phyloP scores from a whole-genome alignment of 37 sponge, comb jelly and placozoan species.

The Haliclona indistincta region DNA sequence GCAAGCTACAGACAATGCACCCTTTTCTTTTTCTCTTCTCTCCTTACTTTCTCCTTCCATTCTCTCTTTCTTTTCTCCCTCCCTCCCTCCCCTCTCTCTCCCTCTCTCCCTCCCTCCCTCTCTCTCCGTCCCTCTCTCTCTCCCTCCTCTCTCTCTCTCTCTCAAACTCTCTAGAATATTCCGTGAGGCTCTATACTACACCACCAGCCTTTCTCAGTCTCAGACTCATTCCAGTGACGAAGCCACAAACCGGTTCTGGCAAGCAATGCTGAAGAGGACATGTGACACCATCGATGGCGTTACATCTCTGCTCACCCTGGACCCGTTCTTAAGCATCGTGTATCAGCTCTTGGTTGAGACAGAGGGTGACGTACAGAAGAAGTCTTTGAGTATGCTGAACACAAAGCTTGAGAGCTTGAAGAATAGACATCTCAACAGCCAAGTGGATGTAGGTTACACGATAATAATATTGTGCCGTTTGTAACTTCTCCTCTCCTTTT shows the following conservation, averaged over 20 bases:
- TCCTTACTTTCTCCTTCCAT: neutral
- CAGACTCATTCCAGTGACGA: neutral
- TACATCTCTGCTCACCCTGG: slow-evolving; percentile 28
- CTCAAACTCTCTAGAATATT: slow-evolving; percentile 1
- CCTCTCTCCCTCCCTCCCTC: too few species aligned
- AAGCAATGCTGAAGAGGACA: slow-evolving; percentile 19
- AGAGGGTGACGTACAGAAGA: slow-evolving; percentile 21
- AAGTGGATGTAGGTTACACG: neutral
- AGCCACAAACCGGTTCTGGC: neutral
- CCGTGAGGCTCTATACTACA: slow-evolving; percentile 7
- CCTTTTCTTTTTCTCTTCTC: too few species aligned
- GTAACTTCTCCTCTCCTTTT: neutral
- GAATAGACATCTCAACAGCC: neutral
- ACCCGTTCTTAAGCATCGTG: slow-evolving; percentile 44
- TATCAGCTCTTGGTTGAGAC: slow-evolving; percentile 23
- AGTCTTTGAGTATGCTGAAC: slow-evolving; percentile 38
- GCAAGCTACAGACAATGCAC: too few species aligned
- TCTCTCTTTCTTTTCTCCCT: neutral
- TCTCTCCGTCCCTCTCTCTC: neutral
- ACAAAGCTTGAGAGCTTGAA: slow-evolving; percentile 20
- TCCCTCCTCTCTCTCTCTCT: neutral
- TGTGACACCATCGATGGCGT: slow-evolving; percentile 41
- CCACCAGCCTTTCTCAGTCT: neutral
- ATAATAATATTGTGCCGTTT: neutral
- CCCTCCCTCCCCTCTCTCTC: neutral